These are phyloP conservation scores for Delphinapterus leucas DNA, from an alignment of 2,113 vertebrate genomes.

Conservation along the genomic window DNA sequence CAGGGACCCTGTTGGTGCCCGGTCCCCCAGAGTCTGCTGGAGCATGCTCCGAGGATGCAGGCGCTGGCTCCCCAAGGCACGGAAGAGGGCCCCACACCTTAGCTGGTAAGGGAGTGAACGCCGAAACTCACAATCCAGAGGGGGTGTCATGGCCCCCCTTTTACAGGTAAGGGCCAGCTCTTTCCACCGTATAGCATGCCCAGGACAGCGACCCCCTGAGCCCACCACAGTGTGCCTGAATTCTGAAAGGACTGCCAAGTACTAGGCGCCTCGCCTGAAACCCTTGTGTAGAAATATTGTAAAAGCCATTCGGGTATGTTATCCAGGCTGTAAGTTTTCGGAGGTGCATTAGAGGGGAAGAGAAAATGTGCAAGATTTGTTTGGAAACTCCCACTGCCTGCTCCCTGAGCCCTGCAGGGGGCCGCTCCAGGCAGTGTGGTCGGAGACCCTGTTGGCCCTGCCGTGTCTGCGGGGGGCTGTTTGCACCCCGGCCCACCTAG, in stretches of 20 bases:
- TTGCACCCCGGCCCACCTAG: background rate
- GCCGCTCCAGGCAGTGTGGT: fast-evolving
- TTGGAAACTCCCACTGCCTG: background rate
- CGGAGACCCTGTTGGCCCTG: background rate
- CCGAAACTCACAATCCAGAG: background rate
- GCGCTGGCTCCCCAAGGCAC: background rate
- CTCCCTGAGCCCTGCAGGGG: background rate
- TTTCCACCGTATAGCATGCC: background rate
- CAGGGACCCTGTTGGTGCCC: too few species aligned
- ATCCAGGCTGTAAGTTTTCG: background rate
- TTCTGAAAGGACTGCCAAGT: background rate
- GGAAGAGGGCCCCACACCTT: background rate
- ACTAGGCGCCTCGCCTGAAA: background rate
- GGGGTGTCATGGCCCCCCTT: fast-evolving
- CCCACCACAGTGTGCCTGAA: too few species aligned
- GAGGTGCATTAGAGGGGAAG: background rate
- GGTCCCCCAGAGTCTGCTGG: background rate
- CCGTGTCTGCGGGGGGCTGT: background rate
- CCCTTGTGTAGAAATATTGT: background rate
- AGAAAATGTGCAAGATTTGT: background rate
- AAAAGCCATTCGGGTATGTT: background rate
- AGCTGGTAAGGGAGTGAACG: background rate
- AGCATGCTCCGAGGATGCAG: background rate
- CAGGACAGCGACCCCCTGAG: background rate
- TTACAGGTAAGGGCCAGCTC: too few species aligned